Conservation (phyloP, 2,888 invertebrate genomes). For the Andrena haemorrhoa region DNA sequence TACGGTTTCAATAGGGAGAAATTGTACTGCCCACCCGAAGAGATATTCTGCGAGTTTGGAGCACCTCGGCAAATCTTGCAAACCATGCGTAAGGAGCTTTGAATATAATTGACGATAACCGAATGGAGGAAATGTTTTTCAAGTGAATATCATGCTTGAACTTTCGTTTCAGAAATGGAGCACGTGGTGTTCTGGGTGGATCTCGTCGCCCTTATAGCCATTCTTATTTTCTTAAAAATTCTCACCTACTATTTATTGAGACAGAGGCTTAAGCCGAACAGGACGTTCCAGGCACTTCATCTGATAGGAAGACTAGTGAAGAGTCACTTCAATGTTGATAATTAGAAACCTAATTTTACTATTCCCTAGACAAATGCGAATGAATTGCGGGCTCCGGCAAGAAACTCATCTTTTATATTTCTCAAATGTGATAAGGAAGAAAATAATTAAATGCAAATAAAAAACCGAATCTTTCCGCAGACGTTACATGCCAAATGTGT, state of each 20-base stretch:
- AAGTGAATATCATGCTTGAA: neutral
- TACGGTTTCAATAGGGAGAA: conserved; percentile 91
- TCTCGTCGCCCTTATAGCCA: conserved; percentile 87
- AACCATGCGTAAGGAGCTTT: conserved; percentile 87
- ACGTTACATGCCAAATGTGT: neutral
- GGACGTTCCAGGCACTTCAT: conserved; percentile 90
- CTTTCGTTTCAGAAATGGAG: conserved; percentile 86
- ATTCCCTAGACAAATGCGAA: neutral
- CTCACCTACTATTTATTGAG: conserved; percentile 90
- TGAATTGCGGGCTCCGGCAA: neutral
- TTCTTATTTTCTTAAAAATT: conserved; percentile 88
- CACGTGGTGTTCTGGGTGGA: conserved; percentile 89
- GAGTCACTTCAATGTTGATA: conserved; percentile 82
- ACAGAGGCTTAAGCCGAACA: conserved; percentile 90
- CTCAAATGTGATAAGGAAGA: conserved; percentile 8
- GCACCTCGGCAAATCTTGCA: conserved; percentile 91
- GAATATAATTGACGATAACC: neutral
- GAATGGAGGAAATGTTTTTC: neutral
- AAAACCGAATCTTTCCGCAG: neutral
- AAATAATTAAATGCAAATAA: conserved; percentile 4
- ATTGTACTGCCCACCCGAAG: conserved; percentile 90
- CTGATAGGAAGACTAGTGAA: conserved; percentile 90
- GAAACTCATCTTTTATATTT: neutral
- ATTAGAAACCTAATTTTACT: neutral
- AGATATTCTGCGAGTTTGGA: conserved; percentile 91